Evolutionary conservation across 2,797 vertebrate genomes (phyloP), one percentile per base, ranked within the genome.

Genomic region (Babyrousa celebensis): DNA sequence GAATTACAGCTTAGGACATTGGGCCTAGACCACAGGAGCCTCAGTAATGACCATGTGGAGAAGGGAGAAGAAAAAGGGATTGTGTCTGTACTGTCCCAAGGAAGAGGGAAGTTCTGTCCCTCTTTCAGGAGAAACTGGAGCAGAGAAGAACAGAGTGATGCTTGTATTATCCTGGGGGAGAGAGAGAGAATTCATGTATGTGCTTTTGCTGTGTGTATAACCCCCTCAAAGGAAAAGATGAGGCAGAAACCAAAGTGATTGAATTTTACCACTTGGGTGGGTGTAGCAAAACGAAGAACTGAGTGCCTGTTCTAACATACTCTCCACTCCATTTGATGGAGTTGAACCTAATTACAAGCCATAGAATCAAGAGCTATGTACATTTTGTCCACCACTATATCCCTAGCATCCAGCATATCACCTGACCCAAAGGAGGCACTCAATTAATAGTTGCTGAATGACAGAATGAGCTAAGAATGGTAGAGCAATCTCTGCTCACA

Each of bases 1-100:
- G 96, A 97, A 94, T 77, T 40, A 79, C 75, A 93, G 62, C 78
- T 74, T 29, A 83, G 71, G 82, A 93, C 75, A 65, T 6, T 77
- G 71, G 78, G n/a, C 27, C 32, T 83, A 85, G 71, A 68, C 16
- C 58, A 83, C 15, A 36, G 40, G 83, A 36, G 65, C 77, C 83
- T 84, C 32, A 79, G 48, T 56, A 14, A 32, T 21, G 87, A 68
- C 58, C 56, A 71, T 20, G 40, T 62, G 5, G 29, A 70, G n/a
- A 85, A 78, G 91, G 71, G 15, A 89, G 18, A 90, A 91, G 12
- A 92, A 52, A 96, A 85, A 94, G 54, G 17, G 29, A 71, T 10
- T 63, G 11, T 88, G 63, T 74, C 82, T 94, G 25, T 2, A 54
- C 21, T 62, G 56, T 77, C 56, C 72, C 85, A 82, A 78, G 79